phyloP scores from a whole-genome alignment of 1,140 invertebrate genomes.

The Steinernema khuongi region DNA sequence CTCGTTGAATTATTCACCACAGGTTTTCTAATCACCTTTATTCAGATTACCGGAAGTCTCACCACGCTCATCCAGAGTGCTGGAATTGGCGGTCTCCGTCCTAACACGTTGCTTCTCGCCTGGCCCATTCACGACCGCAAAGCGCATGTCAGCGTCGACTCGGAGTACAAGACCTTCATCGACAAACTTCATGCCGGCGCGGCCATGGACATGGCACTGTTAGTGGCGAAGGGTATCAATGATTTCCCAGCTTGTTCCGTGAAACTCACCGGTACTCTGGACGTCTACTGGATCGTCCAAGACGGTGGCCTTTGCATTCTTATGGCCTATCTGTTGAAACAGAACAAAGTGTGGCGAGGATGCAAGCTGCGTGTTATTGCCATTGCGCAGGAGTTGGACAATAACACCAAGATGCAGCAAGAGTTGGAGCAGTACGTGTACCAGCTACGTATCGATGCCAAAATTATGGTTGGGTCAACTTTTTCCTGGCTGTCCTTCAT shows the following conservation, averaged over 20 bases:
- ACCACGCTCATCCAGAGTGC: slow-evolving; percentile 74
- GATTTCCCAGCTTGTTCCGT: slow-evolving; percentile 38
- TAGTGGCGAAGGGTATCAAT: slow-evolving; percentile 46
- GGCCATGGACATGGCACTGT: slow-evolving; percentile 53
- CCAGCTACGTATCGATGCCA: slow-evolving; percentile 92
- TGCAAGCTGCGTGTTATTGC: slow-evolving; percentile 97
- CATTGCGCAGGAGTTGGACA: slow-evolving; percentile 95
- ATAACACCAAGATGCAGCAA: slow-evolving; percentile 99
- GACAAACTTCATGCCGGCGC: slow-evolving; percentile 48
- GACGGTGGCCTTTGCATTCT: slow-evolving; percentile 95
- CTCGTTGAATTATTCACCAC: not conserved
- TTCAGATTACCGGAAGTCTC: slow-evolving; percentile 74
- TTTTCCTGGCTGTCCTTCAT: slow-evolving; percentile 17
- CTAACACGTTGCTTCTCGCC: slow-evolving; percentile 93
- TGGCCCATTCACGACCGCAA: slow-evolving; percentile 85
- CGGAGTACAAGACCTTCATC: slow-evolving; percentile 54
- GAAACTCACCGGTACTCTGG: slow-evolving; percentile 75
- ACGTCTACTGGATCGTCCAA: slow-evolving; percentile 75
- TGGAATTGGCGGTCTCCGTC: slow-evolving; percentile 91
- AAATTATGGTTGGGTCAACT: slow-evolving; percentile 61
- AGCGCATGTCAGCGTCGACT: slow-evolving; percentile 35
- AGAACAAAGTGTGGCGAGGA: slow-evolving; percentile 85
- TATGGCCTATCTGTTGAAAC: slow-evolving; percentile 87
- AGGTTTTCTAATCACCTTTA: slow-evolving; percentile 70
- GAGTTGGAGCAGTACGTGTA: slow-evolving; percentile 95